Evolutionary conservation across 1,140 invertebrate species (phyloP).

Genomic region (Holcopasites calliopsidis): DNA sequence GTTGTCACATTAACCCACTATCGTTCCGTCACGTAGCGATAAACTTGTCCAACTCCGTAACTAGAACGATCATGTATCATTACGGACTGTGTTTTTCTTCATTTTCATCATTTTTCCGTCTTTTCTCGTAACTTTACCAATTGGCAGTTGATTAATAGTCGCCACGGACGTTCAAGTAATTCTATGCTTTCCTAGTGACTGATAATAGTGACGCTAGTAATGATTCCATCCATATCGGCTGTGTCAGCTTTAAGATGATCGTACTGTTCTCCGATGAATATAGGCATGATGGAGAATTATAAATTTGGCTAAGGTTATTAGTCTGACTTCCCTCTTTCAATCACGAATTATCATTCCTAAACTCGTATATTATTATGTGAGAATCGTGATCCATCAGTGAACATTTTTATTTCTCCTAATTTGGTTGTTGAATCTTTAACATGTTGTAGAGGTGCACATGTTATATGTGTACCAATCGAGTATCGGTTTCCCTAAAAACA

Average conservation of each 20-base stretch:
- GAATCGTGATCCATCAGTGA: too few species aligned
- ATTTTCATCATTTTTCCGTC: neutral
- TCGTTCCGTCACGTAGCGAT: neutral
- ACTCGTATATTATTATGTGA: too few species aligned
- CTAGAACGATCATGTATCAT: neutral
- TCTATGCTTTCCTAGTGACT: neutral
- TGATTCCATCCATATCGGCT: neutral
- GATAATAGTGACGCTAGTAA: neutral
- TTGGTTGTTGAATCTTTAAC: too few species aligned
- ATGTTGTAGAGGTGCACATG: too few species aligned
- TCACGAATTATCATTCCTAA: too few species aligned
- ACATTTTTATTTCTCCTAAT: too few species aligned
- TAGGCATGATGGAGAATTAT: too few species aligned
- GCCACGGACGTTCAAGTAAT: neutral
- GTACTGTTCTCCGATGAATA: too few species aligned
- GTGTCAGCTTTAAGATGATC: neutral
- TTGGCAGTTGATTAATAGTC: conserved; percentile 7
- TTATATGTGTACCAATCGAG: too few species aligned
- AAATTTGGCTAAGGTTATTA: too few species aligned
- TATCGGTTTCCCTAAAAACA: too few species aligned
- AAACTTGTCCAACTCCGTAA: neutral
- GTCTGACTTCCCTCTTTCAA: too few species aligned
- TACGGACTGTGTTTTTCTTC: neutral
- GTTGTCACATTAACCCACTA: neutral
- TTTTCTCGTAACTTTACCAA: neutral